These are phyloP conservation scores for Drosophila vallismaia DNA, from an alignment of 2,888 invertebrate genomes.

Conservation along the genomic window DNA sequence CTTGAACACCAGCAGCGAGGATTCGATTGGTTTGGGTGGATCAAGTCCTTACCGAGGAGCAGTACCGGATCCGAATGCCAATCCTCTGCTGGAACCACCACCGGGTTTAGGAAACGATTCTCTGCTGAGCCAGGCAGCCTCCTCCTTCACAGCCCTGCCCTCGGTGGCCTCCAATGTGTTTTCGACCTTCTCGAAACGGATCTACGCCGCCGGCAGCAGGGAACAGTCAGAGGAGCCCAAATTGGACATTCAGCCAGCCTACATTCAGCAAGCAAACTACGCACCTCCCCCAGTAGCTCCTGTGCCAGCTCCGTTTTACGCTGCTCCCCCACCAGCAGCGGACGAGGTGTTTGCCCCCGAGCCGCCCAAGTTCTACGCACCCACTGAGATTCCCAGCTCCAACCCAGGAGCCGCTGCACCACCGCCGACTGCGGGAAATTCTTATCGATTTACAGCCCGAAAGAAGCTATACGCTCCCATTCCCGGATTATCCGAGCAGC, in stretches of 20 bases:
- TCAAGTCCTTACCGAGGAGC: conserved; percentile 38
- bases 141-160: conserved; percentile 85
- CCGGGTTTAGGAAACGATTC: conserved; percentile 65
- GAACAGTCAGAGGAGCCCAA: conserved; percentile 62
- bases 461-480: conserved; percentile 91
- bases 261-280: conserved; percentile 63
- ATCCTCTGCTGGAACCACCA: conserved; percentile 71
- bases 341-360: conserved; percentile 56
- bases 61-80: conserved; percentile 70
- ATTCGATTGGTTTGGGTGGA: conserved; percentile 45
- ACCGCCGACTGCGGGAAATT: conserved; percentile 76
- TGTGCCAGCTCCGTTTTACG: conserved; percentile 63
- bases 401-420: conserved; percentile 45
- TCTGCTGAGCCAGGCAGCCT: conserved; percentile 81
- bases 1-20: conserved; percentile 82
- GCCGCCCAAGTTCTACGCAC: conserved; percentile 82
- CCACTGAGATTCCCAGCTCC: conserved; percentile 72
- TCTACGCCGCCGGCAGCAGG: conserved; percentile 75
- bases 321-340: conserved; percentile 50
- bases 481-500: conserved; percentile 86
- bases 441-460: conserved; percentile 88
- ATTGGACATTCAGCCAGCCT: conserved; percentile 79
- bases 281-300: conserved; percentile 18
- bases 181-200: conserved; percentile 85
- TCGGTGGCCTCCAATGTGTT: conserved; percentile 87